phyloP scores from a whole-genome alignment of 2,888 invertebrate species.

The Orchesella flavescens region DNA sequence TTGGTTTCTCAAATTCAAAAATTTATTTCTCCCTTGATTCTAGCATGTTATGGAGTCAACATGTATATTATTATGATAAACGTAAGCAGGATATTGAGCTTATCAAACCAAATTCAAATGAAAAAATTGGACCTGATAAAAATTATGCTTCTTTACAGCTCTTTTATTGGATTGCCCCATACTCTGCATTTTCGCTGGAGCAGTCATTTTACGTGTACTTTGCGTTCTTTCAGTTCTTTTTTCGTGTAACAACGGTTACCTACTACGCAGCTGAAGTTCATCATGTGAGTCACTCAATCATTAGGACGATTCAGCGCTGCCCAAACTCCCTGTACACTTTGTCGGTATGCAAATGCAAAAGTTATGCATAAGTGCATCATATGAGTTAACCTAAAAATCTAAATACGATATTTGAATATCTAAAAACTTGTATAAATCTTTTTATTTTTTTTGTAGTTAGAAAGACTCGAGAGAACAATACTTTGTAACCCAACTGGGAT shows the following conservation, averaged over 20 bases:
- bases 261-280: slow-evolving; percentile 28
- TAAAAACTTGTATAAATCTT: not conserved
- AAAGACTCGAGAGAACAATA: too few species aligned
- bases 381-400: too few species aligned
- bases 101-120: slow-evolving; percentile 2
- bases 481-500: not conserved
- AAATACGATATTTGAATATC: too few species aligned
- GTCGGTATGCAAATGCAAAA: slow-evolving; percentile 22
- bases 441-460: too few species aligned
- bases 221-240: slow-evolving; percentile 21
- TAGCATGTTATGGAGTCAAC: slow-evolving; percentile 38
- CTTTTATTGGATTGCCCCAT: slow-evolving; percentile 32
- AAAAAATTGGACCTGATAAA: not conserved
- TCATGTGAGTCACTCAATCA: not conserved
- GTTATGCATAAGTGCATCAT: too few species aligned
- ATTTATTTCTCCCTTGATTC: slow-evolving; percentile 37
- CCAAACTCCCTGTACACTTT: slow-evolving; percentile 32
- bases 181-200: not conserved
- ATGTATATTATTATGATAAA: slow-evolving; percentile 28
- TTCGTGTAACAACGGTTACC: not conserved
- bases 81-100: not conserved
- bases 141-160: not conserved
- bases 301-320: not conserved
- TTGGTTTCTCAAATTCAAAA: slow-evolving; percentile 5
- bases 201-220: slow-evolving; percentile 23